These are phyloP conservation scores for Hydrotaea cyrtoneurina DNA, from an alignment of 2,888 invertebrate genomes.

Conservation along the genomic window DNA sequence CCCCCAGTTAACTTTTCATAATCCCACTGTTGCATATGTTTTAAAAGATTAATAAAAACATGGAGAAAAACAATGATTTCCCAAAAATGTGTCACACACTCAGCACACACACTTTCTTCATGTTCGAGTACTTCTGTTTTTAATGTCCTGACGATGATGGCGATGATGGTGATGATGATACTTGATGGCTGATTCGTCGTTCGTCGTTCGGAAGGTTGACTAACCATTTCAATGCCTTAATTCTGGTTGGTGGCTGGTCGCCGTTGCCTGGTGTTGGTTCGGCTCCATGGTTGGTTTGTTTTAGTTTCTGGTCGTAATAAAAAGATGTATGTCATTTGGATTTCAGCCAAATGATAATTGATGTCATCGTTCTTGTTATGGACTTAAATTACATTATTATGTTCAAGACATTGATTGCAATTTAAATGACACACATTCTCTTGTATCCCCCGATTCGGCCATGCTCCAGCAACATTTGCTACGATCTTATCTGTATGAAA, in stretches of 20 bases:
- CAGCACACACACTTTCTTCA: background rate
- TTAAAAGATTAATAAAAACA: too few relatives aligned
- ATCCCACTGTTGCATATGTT: too few relatives aligned
- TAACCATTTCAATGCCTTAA: slow-evolving; percentile 1
- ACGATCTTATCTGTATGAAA: background rate
- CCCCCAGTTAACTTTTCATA: too few relatives aligned
- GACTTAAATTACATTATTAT: too few relatives aligned
- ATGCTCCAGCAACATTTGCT: background rate
- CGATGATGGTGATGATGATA: slow-evolving; percentile 16
- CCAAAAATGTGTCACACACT: background rate
- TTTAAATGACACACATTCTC: too few relatives aligned
- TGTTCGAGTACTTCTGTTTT: background rate
- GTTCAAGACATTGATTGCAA: too few relatives aligned
- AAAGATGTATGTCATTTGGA: slow-evolving; percentile 53
- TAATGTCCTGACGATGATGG: slow-evolving; percentile 17
- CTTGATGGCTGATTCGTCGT: background rate
- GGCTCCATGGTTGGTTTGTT: background rate
- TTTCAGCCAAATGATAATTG: slow-evolving; percentile 48
- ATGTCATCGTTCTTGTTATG: too few relatives aligned
- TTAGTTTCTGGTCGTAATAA: background rate
- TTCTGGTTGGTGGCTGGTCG: background rate
- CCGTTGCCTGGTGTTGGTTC: background rate
- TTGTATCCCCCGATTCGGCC: too few relatives aligned
- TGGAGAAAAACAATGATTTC: background rate
- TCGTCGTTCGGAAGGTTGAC: slow-evolving; percentile 10